Evolutionary conservation across 1,140 invertebrate genomes (phyloP).

Genomic region (Drosophila funebris): DNA sequence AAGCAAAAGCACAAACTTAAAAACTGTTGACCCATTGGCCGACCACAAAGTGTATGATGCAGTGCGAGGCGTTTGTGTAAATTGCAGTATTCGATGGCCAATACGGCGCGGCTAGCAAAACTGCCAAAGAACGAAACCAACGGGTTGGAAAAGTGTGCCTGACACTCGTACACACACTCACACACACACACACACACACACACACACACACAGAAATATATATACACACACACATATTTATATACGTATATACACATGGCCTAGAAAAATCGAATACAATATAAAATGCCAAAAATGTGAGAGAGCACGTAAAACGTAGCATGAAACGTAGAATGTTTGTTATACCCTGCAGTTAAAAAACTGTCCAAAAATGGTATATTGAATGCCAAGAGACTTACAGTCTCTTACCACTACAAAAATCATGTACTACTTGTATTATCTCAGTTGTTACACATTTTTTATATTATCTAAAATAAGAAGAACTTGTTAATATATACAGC

Average conservation of each 20-base stretch:
- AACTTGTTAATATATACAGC: too few relatives aligned
- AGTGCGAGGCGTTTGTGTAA: constrained; percentile 91
- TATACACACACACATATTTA: neutral
- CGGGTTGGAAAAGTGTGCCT: constrained; percentile 84
- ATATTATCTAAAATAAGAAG: too few relatives aligned
- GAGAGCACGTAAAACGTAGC: constrained; percentile 36
- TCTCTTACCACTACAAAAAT: neutral
- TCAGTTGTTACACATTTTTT: too few relatives aligned
- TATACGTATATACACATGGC: constrained; percentile 4
- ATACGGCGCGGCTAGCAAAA: constrained; percentile 86
- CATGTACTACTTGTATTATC: neutral
- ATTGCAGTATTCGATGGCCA: constrained; percentile 92
- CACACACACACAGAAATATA: too few relatives aligned
- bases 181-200: neutral
- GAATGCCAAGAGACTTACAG: neutral
- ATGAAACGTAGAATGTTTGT: constrained; percentile 35
- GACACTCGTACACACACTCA: neutral
- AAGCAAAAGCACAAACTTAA: constrained; percentile 33
- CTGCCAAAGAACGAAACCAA: constrained; percentile 93
- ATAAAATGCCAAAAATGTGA: constrained; percentile 45
- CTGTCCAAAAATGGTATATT: neutral
- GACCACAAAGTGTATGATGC: constrained; percentile 90
- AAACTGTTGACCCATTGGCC: constrained; percentile 85
- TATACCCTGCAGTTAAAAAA: constrained; percentile 19
- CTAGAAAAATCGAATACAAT: constrained; percentile 33